A percentile compares a stretch with the other conserved stretches of the same genome.
phyloP scores from a whole-genome alignment of 1,140 invertebrate genomes.

The Aphidius gifuensis region DNA sequence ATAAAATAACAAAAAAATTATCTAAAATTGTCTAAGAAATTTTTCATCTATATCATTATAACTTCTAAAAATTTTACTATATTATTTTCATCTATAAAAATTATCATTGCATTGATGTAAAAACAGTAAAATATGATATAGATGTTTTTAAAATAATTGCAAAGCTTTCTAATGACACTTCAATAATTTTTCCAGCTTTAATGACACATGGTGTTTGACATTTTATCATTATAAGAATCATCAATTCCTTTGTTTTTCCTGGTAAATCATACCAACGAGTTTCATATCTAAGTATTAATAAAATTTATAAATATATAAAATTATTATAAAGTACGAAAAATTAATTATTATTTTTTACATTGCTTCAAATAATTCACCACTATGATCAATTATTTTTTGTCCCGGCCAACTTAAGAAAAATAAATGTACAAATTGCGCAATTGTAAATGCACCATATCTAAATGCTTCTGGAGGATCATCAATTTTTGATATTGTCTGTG shows the following conservation, averaged over 20 bases:
- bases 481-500: background rate
- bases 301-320: background rate
- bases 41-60: no score
- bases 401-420: background rate
- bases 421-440: background rate
- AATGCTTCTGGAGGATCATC: background rate
- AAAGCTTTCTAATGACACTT: background rate
- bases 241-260: background rate
- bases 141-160: background rate
- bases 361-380: background rate
- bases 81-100: no score
- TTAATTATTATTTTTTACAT: background rate
- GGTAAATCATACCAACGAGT: background rate
- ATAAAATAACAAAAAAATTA: no score
- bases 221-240: background rate
- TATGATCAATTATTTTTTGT: constrained; percentile 1
- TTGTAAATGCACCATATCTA: background rate
- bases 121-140: no score
- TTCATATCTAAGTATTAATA: background rate
- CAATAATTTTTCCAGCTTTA: background rate
- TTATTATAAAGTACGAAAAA: background rate
- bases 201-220: background rate
- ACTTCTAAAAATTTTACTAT: no score
- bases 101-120: no score
- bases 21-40: no score